Base-by-base conservation (phyloP, 2,888 invertebrate species). In the Alloplasta piceator region DNA sequence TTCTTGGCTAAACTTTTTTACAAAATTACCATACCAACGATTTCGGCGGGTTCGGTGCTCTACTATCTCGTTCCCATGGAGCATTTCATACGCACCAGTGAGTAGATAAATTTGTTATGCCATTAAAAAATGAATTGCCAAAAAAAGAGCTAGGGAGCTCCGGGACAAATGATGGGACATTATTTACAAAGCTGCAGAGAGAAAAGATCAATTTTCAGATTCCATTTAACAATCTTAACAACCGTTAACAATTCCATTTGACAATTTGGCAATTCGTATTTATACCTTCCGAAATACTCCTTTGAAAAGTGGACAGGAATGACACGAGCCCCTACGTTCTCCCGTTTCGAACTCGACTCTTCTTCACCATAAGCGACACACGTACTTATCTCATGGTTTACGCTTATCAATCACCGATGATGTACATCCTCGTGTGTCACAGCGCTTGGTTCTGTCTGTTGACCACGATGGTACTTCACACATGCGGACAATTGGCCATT, bases 361-460 rank as follows among this genome's bases (percentile, higher is more conserved):
- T 83, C 52, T 85, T 82, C 68, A 43, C 52, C n/a, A 56, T 84
- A 10, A 73, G 60, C 14, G 82, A 85, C 36, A 39, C 64, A 3
- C 70, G 63, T 6, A 82, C 80, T n/a, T 85, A 85, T 64, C 80
- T 79, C 12, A 73, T 81, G 67, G 80, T 82, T 14, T 85, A 85
- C 60, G 82, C 70, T 38, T 85, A 84, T 77, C 81, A 83, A 75
- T 82, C 71, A n/a, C 81, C 80, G 12, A 83, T 84, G 79, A 56
- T 82, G n/a, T 83, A 85, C 77, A 56, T 85, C 6, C 78, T 85
- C 26, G 66, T 81, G 7, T 82, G 84, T 64, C 84, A 84, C 56
- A 84, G 79, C 38, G 83, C 80, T 3, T 84, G 84, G 81, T 84
- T 83, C 26, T 84, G 84, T 63, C 76, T 85, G 9, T 52, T 85